Conservation (phyloP, 2,113 vertebrate genomes). For the Ovis canadensis region DNA sequence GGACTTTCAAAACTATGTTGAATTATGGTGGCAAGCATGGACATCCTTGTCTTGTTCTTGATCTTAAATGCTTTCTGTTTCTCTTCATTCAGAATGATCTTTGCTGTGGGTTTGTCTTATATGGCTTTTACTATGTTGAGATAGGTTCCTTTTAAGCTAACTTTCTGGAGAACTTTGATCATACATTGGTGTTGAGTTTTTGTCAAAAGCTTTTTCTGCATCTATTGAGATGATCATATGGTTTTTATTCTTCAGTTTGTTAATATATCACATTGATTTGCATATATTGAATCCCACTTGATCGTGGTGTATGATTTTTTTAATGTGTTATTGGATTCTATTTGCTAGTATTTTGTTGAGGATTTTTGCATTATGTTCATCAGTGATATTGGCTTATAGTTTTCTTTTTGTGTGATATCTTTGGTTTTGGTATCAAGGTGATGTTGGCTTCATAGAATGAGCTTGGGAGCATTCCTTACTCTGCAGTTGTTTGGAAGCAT, state of each 20-base stretch:
- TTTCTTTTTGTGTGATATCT: not conserved
- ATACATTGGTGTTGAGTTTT: not conserved
- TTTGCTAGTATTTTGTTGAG: not conserved
- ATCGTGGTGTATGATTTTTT: not conserved
- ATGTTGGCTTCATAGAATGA: not conserved
- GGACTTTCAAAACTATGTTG: not conserved
- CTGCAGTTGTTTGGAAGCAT: not conserved
- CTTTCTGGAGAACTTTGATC: not conserved
- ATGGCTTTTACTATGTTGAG: not conserved
- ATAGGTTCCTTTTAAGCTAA: not conserved
- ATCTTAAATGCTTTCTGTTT: not conserved
- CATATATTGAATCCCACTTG: not conserved
- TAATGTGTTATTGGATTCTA: not conserved
- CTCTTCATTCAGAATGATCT: not conserved
- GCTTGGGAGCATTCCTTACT: not conserved
- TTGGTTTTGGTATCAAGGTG: not conserved
- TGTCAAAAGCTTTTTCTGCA: not conserved
- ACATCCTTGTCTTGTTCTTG: not conserved
- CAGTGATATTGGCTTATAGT: not conserved
- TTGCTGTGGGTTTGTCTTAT: not conserved
- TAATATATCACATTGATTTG: not conserved
- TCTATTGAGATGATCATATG: not conserved
- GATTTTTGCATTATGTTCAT: not conserved
- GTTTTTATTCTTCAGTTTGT: not conserved
- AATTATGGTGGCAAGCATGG: not conserved